phyloP scores from a whole-genome alignment of 2,888 invertebrate genomes.

The Fissipunctia ypsillon region DNA sequence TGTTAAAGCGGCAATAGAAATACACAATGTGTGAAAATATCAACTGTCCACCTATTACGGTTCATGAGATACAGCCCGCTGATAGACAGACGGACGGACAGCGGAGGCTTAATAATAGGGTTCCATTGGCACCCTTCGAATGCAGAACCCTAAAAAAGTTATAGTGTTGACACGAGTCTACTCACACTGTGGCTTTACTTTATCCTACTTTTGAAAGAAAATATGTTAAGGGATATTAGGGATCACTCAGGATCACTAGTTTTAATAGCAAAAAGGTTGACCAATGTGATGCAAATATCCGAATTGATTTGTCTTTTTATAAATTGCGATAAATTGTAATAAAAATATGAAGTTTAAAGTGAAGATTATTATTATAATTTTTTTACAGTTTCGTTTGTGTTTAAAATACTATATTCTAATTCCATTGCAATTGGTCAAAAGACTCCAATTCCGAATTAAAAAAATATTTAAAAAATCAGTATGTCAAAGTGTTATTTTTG shows the following conservation, averaged over 20 bases:
- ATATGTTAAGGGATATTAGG: not conserved
- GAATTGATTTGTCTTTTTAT: not conserved
- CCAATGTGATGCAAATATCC: not conserved
- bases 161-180: too few species aligned
- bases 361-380: not conserved
- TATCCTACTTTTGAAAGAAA: not conserved
- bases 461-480: not conserved
- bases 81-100: too few species aligned
- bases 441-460: not conserved
- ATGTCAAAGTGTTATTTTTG: constrained; percentile 7
- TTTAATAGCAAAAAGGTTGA: not conserved
- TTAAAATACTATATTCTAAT: too few species aligned
- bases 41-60: too few species aligned
- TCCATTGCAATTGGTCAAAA: not conserved
- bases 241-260: not conserved
- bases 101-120: too few species aligned
- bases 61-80: too few species aligned
- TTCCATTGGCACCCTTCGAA: too few species aligned
- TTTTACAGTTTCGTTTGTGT: not conserved
- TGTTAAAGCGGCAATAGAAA: too few species aligned
- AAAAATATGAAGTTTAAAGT: not conserved
- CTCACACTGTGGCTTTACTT: not conserved
- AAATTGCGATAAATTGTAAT: not conserved
- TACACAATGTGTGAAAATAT: too few species aligned
- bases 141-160: too few species aligned